phyloP scores from a whole-genome alignment of 2,888 invertebrate genomes.

The Cerastoderma edule region DNA sequence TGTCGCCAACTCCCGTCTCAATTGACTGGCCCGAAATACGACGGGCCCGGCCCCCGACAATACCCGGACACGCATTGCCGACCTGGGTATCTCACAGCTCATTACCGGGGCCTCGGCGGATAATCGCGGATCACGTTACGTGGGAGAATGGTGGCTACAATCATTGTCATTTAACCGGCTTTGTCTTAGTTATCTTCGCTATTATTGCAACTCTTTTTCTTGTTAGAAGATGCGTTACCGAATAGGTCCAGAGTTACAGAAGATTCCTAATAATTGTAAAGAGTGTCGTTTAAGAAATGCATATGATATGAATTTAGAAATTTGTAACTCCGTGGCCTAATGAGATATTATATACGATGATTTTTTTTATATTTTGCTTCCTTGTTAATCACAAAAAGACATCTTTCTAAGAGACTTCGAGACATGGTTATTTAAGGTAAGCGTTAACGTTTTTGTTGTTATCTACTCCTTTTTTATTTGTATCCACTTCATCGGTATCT shows the following conservation, averaged over 20 bases:
- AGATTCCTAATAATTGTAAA: no score
- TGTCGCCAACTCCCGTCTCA: constrained; percentile 56
- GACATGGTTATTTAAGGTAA: no score
- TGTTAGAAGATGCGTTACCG: no score
- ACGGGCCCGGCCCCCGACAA: constrained; percentile 21
- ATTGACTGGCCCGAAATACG: constrained; percentile 40
- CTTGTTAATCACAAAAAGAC: no score
- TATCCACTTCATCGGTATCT: constrained; percentile 33
- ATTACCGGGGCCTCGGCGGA: constrained; percentile 40
- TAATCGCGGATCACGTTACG: constrained; percentile 40
- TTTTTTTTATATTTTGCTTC: no score
- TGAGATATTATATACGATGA: no score
- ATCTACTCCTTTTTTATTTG: constrained; percentile 28
- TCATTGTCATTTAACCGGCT: constrained; percentile 21
- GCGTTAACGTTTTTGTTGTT: no score
- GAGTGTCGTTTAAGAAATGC: no score
- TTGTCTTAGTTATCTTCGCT: constrained; percentile 18
- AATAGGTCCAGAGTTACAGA: no score
- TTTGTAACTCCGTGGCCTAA: no score
- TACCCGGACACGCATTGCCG: constrained; percentile 29
- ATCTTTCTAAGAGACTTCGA: no score
- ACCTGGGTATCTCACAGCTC: constrained; percentile 37
- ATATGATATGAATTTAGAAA: no score
- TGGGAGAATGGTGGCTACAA: constrained; percentile 21
- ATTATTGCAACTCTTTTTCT: constrained; percentile 5